A percentile compares a stretch with the other conserved stretches of the same genome.
Conservation (phyloP, 2,797 vertebrate genomes). For the Micromesistius poutassou region DNA sequence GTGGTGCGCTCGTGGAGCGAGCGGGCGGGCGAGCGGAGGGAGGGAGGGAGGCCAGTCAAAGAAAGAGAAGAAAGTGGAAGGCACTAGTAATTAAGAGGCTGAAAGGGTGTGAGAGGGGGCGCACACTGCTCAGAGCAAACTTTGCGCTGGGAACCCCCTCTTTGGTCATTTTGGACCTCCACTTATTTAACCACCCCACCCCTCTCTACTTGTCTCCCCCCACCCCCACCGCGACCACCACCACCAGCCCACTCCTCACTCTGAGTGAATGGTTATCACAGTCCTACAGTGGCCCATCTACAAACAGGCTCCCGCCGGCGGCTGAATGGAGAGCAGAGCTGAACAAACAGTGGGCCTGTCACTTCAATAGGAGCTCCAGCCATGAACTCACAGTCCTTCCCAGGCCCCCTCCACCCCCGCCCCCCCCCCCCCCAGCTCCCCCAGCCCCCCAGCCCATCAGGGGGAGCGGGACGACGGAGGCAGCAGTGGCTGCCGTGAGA, state of each 20-base stretch:
- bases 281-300: slow-evolving; percentile 68
- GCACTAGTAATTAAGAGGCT: slow-evolving; percentile 68
- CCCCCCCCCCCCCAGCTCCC: slow-evolving; percentile 67
- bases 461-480: slow-evolving; percentile 44
- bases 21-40: slow-evolving; percentile 19
- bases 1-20: slow-evolving; percentile 15
- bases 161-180: slow-evolving; percentile 62
- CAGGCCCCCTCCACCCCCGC: slow-evolving; percentile 69
- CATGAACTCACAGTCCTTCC: slow-evolving; percentile 82
- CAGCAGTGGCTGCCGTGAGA: slow-evolving; percentile 25
- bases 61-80: slow-evolving; percentile 60
- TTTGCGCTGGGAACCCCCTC: slow-evolving; percentile 64
- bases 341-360: slow-evolving; percentile 83
- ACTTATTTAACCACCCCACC: slow-evolving; percentile 13
- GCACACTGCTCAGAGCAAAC: slow-evolving; percentile 71
- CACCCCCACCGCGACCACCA: slow-evolving; percentile 35
- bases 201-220: slow-evolving; percentile 20
- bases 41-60: slow-evolving; percentile 34
- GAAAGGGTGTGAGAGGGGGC: slow-evolving; percentile 68
- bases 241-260: slow-evolving; percentile 38
- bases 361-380: slow-evolving; percentile 82
- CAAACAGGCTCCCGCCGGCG: slow-evolving; percentile 46
- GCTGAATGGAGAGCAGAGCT: slow-evolving; percentile 76
- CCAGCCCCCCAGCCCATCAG: slow-evolving; percentile 69
- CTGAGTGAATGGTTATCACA: slow-evolving; percentile 75